These are phyloP conservation scores for Diploscapter pachys DNA, from an alignment of 1,140 invertebrate genomes.

Conservation along the genomic window DNA sequence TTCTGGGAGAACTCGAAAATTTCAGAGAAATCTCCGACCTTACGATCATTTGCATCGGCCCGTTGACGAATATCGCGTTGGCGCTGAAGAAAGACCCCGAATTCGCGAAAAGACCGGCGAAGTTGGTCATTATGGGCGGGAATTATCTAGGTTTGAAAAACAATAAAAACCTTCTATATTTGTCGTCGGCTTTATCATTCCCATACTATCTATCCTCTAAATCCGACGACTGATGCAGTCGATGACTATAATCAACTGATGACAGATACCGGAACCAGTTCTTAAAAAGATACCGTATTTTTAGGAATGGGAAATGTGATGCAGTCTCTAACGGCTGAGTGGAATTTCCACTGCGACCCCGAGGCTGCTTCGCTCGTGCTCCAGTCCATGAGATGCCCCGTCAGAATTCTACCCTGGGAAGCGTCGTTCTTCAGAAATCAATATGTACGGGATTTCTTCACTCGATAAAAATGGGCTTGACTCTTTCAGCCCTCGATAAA, in stretches of 20 bases:
- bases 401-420: constrained; percentile 57
- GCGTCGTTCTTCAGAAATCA: constrained; percentile 41
- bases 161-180: no score
- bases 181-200: no score
- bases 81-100: constrained; percentile 69
- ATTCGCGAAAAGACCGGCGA: constrained; percentile 67
- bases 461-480: constrained; percentile 40
- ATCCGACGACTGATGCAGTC: no score
- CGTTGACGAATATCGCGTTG: constrained; percentile 75
- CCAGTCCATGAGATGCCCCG: constrained; percentile 78
- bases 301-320: constrained; percentile 68
- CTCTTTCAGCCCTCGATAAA: constrained; percentile 50
- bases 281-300: not conserved
- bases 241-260: not conserved
- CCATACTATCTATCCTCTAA: no score
- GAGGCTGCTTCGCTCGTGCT: constrained; percentile 78
- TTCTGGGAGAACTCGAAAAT: not conserved
- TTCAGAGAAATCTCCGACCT: constrained; percentile 19
- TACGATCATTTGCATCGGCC: constrained; percentile 65
- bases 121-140: constrained; percentile 74
- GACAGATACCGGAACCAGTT: not conserved
- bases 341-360: constrained; percentile 75
- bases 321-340: constrained; percentile 70
- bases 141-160: constrained; percentile 66
- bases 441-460: not conserved